Evolutionary conservation across 2,113 vertebrate genomes (phyloP), one percentile per base, ranked within the genome.

Genomic region (Upupa epops): DNA sequence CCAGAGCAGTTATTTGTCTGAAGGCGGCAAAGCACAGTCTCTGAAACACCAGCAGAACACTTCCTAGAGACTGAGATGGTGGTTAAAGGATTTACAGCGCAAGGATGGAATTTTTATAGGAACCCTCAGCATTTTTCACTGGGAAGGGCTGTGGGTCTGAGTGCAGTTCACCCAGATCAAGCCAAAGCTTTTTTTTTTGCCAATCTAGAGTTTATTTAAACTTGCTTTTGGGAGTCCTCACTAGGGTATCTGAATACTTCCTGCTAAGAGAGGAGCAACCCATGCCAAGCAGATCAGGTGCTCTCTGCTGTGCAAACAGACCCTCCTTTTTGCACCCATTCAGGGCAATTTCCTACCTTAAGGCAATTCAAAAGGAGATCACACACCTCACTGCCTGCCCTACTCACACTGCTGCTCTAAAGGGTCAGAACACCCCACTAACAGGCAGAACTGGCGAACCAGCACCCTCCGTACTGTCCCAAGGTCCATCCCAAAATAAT

Each of bases 331-430:
- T 29, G 8, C 17, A 8, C 28, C 37, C 19, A 21, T 8, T 11
- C 17, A 22, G 56, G 69, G 13, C 22, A 25, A 22, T 34, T 40
- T 36, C 29, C 24, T 55, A 55, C 22, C 63, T 66, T 42, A 21
- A 51, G 31, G 32, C 46, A 24, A 31, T 66, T 21, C 60, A 32
- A 20, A 46, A 26, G 13, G 18, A 32, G 3, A 6, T 5, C 48
- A 28, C 21, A 55, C 0, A 8, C 6, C 54, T 60, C 45, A 8
- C 36, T 1, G 29, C 51, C 26, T 5, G 20, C 24, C 65, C 56
- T 20, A 17, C 73, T 13, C 25, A 7, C 6, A 0, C 1, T 3
- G 14, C 2, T 52, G 34, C 42, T 68, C n/a, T 4, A 6, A 45
- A n/a, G 56, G 36, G 20, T 12, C 21, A 8, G 32, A 26, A 49